Evolutionary conservation across 2,113 vertebrate genomes (phyloP).

Genomic region (Rhinolophus sinicus): DNA sequence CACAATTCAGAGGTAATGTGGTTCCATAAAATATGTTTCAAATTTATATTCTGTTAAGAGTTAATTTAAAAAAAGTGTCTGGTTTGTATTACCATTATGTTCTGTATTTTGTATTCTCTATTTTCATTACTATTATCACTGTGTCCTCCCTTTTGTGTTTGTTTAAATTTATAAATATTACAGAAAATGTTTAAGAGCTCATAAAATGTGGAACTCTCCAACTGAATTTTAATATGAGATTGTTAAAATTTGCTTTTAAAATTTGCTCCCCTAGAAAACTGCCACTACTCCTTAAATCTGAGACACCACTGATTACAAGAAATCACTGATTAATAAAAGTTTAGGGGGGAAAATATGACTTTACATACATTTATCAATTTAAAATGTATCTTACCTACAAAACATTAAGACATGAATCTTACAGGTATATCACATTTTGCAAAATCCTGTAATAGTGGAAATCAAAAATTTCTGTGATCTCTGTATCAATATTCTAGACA

Average conservation of each 20-base stretch:
- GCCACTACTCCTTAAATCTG: not conserved
- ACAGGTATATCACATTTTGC: not conserved
- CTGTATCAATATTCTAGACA: not conserved
- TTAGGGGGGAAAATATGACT: not conserved
- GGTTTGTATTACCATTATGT: not conserved
- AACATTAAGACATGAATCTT: not conserved
- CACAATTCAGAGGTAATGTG: not conserved
- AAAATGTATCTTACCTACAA: not conserved
- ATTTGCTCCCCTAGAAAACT: not conserved
- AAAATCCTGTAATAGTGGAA: not conserved
- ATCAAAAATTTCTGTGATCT: not conserved
- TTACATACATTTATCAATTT: not conserved
- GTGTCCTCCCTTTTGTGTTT: not conserved
- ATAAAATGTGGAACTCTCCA: not conserved
- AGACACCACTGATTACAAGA: not conserved
- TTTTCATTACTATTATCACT: not conserved
- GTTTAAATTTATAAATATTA: not conserved
- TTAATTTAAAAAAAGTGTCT: not conserved
- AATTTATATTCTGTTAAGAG: not conserved
- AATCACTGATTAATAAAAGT: not conserved
- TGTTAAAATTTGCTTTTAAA: not conserved
- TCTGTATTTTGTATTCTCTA: not conserved
- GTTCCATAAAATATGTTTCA: constrained; percentile 5
- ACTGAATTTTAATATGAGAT: not conserved
- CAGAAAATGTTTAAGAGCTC: not conserved